phyloP scores from a whole-genome alignment of 2,888 invertebrate genomes.

The Brachylomia viminalis region DNA sequence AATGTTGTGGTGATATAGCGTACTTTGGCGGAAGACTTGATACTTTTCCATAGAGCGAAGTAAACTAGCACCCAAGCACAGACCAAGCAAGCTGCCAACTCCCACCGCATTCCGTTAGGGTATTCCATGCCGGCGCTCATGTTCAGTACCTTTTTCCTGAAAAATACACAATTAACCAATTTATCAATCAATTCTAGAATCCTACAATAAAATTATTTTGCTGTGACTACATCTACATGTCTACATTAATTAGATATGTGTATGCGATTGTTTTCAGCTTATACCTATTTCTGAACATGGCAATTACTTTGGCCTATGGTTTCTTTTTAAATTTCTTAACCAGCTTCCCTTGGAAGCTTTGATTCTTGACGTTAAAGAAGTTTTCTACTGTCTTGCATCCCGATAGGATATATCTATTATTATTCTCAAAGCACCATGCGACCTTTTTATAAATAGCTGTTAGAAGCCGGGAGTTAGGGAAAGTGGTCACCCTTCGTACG shows the following conservation, averaged over 20 bases:
- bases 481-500: no score
- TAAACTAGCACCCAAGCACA: slow-evolving; percentile 98
- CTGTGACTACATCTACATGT: no score
- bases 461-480: neutral
- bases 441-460: slow-evolving; percentile 14
- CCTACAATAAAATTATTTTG: neutral
- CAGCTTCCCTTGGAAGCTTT: neutral
- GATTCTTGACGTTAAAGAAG: neutral
- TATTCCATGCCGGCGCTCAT: slow-evolving; percentile 96
- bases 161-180: slow-evolving; percentile 70
- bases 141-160: slow-evolving; percentile 96
- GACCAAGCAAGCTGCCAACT: slow-evolving; percentile 96
- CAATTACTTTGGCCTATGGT: neutral
- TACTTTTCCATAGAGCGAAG: slow-evolving; percentile 99
- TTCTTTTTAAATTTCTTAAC: neutral
- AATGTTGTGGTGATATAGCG: slow-evolving; percentile 98
- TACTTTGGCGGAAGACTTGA: slow-evolving; percentile 97
- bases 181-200: neutral
- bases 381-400: neutral
- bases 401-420: neutral
- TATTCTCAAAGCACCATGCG: slow-evolving; percentile 14
- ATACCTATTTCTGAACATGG: neutral
- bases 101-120: slow-evolving; percentile 96
- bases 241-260: neutral
- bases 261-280: neutral